Evolutionary conservation across 2,888 invertebrate genomes (phyloP).

Genomic region (Hirtodrosophila confusa): DNA sequence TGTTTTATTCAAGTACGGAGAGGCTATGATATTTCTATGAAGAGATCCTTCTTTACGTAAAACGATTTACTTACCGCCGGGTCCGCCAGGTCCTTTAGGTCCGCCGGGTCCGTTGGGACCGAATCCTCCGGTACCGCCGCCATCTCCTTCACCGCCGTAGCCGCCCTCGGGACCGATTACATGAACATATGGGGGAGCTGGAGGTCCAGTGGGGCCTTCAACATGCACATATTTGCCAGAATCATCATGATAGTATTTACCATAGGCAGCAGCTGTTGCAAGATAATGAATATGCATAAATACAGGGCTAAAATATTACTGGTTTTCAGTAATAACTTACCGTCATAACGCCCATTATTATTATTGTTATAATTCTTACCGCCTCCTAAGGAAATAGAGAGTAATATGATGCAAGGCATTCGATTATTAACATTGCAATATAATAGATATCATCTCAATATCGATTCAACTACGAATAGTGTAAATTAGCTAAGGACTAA

Average conservation of each 20-base stretch:
- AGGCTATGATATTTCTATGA: too few species aligned
- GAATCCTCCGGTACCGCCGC: conserved; percentile 76
- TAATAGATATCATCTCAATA: conserved; percentile 4
- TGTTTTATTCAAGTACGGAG: too few species aligned
- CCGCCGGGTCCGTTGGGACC: conserved; percentile 78
- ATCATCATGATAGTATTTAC: conserved; percentile 82
- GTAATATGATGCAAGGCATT: conserved; percentile 45
- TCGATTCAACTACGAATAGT: conserved; percentile 4
- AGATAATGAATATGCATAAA: background rate
- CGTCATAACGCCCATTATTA: conserved; percentile 66
- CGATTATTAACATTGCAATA: conserved; percentile 56
- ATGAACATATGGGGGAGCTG: conserved; percentile 81
- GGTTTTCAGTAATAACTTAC: conserved; percentile 52
- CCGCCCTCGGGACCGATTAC: conserved; percentile 82
- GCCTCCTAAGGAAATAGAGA: conserved; percentile 56
- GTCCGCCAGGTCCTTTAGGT: conserved; percentile 77
- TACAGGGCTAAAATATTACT: rapidly evolving
- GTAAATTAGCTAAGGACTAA: conserved; percentile 48
- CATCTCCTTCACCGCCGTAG: conserved; percentile 74
- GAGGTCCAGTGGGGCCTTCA: conserved; percentile 84
- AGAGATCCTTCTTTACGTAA: too few species aligned
- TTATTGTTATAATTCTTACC: conserved; percentile 74
- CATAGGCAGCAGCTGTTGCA: conserved; percentile 66
- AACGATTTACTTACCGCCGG: conserved; percentile 62
- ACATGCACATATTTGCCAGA: conserved; percentile 83